Evolutionary conservation across 2,113 vertebrate species (phyloP).

Genomic region (Gymnogyps californianus): DNA sequence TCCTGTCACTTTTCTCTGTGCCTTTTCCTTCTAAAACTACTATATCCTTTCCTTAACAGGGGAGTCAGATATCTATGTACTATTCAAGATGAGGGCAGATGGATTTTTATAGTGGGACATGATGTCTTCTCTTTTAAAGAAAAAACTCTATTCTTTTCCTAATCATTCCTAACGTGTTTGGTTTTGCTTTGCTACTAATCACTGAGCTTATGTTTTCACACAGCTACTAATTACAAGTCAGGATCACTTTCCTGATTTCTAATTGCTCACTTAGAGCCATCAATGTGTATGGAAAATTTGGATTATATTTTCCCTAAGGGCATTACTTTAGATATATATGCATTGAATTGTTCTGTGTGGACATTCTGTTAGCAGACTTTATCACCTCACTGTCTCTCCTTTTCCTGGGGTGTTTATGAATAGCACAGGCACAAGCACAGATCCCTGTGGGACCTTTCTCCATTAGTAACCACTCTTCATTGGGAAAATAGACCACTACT

Average conservation of each 20-base stretch:
- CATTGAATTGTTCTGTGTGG: not conserved
- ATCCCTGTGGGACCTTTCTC: not conserved
- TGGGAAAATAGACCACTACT: not conserved
- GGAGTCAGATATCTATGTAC: not conserved
- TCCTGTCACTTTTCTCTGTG: not conserved
- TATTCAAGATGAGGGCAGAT: not conserved
- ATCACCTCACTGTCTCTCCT: not conserved
- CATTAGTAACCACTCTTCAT: not conserved
- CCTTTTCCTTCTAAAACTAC: not conserved
- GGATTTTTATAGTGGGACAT: not conserved
- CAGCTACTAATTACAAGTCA: not conserved
- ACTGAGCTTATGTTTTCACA: not conserved
- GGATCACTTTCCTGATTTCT: not conserved
- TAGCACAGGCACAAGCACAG: not conserved
- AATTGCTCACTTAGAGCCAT: not conserved
- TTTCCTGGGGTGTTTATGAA: not conserved
- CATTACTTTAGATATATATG: not conserved
- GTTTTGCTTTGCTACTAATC: not conserved
- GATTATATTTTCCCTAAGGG: not conserved
- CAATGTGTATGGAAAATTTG: not conserved
- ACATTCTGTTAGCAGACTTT: not conserved
- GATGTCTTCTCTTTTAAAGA: not conserved
- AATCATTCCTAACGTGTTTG: not conserved
- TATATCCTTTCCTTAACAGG: not conserved
- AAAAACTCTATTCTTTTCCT: not conserved